These are phyloP conservation scores for Falco punctatus DNA, from an alignment of 2,113 vertebrate genomes.

Conservation along the genomic window DNA sequence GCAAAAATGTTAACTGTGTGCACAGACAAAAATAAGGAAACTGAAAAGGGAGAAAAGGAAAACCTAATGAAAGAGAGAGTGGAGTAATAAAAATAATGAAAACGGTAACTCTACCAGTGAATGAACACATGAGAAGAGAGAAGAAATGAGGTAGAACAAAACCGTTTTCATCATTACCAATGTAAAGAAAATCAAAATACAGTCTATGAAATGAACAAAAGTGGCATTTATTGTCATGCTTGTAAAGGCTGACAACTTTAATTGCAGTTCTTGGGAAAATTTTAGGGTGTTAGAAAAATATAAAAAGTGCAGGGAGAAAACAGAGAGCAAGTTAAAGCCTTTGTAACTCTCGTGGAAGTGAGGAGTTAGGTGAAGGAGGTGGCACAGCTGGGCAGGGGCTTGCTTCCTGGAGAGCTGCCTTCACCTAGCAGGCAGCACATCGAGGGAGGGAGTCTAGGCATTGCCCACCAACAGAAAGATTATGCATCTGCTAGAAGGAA, in stretches of 20 bases:
- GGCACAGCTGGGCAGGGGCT: not conserved
- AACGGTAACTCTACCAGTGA: not conserved
- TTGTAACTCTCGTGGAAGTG: not conserved
- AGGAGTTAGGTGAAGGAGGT: not conserved
- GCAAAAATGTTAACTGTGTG: not conserved
- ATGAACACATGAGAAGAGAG: not conserved
- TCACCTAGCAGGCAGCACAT: not conserved
- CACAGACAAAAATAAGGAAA: no score
- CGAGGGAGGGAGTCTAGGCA: not conserved
- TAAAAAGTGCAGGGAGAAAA: not conserved
- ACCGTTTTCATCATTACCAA: not conserved
- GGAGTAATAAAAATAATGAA: not conserved
- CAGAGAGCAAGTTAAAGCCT: not conserved
- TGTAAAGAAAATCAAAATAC: not conserved
- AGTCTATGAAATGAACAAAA: not conserved
- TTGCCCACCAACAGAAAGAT: not conserved
- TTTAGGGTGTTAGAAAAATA: not conserved
- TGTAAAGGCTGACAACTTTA: not conserved
- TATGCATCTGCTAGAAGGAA: not conserved
- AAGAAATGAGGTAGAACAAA: not conserved
- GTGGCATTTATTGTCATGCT: not conserved
- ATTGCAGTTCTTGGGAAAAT: not conserved
- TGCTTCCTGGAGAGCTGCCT: not conserved
- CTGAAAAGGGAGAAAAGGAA: not conserved
- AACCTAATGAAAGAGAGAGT: not conserved